phyloP scores from a whole-genome alignment of 2,888 invertebrate genomes.

The Ypsolopha sequella region DNA sequence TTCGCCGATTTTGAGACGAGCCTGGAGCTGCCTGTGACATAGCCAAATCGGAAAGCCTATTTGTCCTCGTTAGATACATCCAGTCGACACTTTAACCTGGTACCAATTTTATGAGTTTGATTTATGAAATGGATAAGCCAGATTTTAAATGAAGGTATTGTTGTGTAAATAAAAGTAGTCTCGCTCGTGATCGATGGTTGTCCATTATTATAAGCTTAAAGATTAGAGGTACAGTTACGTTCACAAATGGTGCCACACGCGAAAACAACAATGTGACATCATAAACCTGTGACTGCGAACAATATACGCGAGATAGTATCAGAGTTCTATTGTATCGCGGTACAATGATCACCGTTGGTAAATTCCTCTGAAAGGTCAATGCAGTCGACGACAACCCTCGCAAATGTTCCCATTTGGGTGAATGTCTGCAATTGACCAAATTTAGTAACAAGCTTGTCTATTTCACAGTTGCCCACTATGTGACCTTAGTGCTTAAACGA shows the following conservation, averaged over 20 bases:
- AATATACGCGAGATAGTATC: constrained; percentile 27
- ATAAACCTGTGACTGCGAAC: constrained; percentile 26
- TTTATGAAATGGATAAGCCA: background rate
- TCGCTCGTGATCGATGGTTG: background rate
- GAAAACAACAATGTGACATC: constrained; percentile 36
- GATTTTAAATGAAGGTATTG: background rate
- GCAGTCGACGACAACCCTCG: background rate
- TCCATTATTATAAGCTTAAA: constrained; percentile 1
- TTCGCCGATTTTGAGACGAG: constrained; percentile 9
- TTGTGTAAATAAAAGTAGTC: background rate
- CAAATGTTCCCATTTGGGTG: background rate
- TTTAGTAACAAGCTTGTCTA: background rate
- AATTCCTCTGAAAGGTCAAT: background rate
- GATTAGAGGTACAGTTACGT: constrained; percentile 16
- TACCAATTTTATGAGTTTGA: constrained; percentile 2
- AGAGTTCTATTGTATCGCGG: constrained; percentile 8
- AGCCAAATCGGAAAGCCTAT: constrained; percentile 6
- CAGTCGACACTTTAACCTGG: constrained; percentile 3
- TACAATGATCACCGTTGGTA: constrained; percentile 8
- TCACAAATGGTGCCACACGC: constrained; percentile 23
- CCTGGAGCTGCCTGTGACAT: constrained; percentile 1
- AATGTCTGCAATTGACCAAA: background rate
- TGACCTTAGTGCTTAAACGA: constrained; percentile 1
- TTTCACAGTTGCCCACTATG: background rate
- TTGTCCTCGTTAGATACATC: constrained; percentile 6